Conservation (phyloP, 2,888 invertebrate species). For the Nomada fucata region DNA sequence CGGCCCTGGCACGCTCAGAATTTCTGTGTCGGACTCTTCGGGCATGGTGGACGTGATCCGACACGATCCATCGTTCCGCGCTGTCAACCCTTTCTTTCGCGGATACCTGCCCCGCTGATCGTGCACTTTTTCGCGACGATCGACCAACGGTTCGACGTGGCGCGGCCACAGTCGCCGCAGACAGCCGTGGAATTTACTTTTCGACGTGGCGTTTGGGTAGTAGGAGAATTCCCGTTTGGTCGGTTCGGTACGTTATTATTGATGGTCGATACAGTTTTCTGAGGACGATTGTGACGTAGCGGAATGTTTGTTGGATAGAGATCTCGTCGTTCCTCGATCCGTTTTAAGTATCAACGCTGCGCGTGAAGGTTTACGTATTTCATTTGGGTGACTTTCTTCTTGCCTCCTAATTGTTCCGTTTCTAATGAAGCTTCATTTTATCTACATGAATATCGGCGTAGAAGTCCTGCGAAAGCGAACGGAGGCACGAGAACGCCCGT, state of each 20-base stretch:
- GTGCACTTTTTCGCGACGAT: constrained; percentile 44
- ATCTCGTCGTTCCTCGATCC: too few relatives aligned
- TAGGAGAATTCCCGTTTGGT: background rate
- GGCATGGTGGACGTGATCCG: constrained; percentile 39
- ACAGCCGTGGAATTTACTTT: constrained; percentile 30
- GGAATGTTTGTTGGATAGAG: background rate
- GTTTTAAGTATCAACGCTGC: too few relatives aligned
- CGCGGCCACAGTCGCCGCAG: constrained; percentile 7
- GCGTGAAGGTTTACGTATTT: too few relatives aligned
- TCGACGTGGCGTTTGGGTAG: constrained; percentile 18
- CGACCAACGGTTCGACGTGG: constrained; percentile 33
- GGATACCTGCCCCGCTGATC: constrained; percentile 34
- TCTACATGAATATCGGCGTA: too few relatives aligned
- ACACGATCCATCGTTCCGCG: constrained; percentile 54
- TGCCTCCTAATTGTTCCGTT: too few relatives aligned
- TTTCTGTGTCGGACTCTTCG: constrained; percentile 43
- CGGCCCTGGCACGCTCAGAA: constrained; percentile 15
- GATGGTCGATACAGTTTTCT: background rate
- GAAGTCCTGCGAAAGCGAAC: background rate
- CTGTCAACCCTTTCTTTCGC: constrained; percentile 48
- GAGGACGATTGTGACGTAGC: background rate
- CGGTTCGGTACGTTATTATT: background rate
- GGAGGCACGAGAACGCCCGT: background rate
- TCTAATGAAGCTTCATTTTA: too few relatives aligned
- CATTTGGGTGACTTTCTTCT: too few relatives aligned